Evolutionary conservation across 2,888 invertebrate species (phyloP).

Genomic region (Orchestes rusci): DNA sequence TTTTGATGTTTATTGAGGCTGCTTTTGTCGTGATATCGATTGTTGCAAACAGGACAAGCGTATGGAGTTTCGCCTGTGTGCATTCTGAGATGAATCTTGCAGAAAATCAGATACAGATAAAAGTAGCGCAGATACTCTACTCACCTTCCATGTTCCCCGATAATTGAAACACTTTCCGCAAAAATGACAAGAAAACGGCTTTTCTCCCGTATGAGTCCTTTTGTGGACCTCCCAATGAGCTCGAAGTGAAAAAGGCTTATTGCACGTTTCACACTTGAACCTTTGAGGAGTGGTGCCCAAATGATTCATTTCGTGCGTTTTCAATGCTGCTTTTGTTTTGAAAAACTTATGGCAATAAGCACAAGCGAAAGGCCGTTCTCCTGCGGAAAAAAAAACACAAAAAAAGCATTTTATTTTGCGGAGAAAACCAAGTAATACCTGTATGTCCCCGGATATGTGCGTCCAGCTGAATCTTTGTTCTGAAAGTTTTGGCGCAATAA

Average conservation of each 20-base stretch:
- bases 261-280: conserved; percentile 23
- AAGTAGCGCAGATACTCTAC: no score
- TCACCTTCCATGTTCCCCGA: conserved; percentile 25
- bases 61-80: conserved; percentile 40
- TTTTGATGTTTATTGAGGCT: conserved; percentile 25
- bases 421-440: conserved; percentile 10
- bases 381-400: conserved; percentile 10
- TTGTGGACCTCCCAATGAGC: conserved; percentile 28
- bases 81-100: conserved; percentile 35
- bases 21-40: conserved; percentile 28
- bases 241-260: conserved; percentile 25
- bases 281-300: conserved; percentile 24
- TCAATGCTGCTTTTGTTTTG: conserved; percentile 28
- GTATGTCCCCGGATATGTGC: conserved; percentile 25
- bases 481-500: conserved; percentile 26
- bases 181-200: conserved; percentile 30
- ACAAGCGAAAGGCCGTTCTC: conserved; percentile 24
- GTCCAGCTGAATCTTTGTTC: conserved; percentile 23
- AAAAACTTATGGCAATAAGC: conserved; percentile 28
- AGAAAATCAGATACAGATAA: not conserved
- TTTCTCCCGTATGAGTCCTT: conserved; percentile 32
- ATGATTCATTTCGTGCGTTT: conserved; percentile 26
- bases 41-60: conserved; percentile 37
- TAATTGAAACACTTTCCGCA: conserved; percentile 28
- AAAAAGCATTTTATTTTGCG: not conserved